Evolutionary conservation across 2,888 invertebrate genomes (phyloP), one percentile per base, ranked within the genome.

Genomic region (Phalera bucephala): DNA sequence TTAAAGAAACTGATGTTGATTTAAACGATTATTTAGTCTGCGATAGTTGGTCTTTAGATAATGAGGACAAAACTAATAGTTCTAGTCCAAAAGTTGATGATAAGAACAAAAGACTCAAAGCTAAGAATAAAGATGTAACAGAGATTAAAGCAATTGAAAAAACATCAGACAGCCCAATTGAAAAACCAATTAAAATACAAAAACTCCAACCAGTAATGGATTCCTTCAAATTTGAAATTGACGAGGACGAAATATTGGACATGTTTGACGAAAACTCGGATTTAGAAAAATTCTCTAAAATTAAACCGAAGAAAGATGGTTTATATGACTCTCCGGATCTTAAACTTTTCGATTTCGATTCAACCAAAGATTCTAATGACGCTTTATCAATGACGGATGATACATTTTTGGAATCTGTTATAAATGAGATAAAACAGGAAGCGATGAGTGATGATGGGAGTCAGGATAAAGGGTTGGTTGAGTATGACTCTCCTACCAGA

Each of bases 21-120:
- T 66, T 89, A 8, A 80, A 68, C 40, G 90, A 89, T 55, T 89
- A 80, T 43, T 64, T 90, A 25, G 74, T 90, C 8, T 90, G 90
- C 41, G 90, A 90, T 35, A 90, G 89, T 50, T 90, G 90, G 90
- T 89, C 90, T 2, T 52, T 84, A 9, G 89, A 89, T 15, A 85
- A 80, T 29, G 89, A 88, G 7, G 85, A 86, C 2, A 86, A 78
- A 58, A 67, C 57, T 3, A 65, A 54, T 20, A 64, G 53, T 21
- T 51, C 62, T 0, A 85, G 82, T 33, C 86, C 84, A 0, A 73
- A 67, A 47, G 31, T 52, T 0, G 71, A 68, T 2, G 72, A 73
- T 0, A 76, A 66, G 8, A 19, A 38, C n/a, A 66, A 61, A 41
- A 39, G 45, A 13, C 40, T 42, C 1, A 62, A 54, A 36, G 70